Evolutionary conservation across 2,797 vertebrate genomes (phyloP), one percentile per base, ranked within the genome.

Genomic region (Catharus ustulatus): DNA sequence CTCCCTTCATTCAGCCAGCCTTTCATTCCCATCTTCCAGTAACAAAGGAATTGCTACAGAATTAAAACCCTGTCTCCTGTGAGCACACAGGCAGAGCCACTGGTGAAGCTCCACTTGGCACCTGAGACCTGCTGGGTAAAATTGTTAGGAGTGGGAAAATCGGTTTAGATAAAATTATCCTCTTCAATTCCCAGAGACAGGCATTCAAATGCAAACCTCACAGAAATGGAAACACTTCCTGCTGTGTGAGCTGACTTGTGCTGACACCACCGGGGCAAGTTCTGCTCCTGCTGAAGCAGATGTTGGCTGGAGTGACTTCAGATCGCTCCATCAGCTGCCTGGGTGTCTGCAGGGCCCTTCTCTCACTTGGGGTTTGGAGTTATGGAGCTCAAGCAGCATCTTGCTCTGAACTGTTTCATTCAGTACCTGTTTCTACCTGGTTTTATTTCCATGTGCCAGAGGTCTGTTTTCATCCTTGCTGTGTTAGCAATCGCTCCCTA

Each of bases 31-130:
- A 0, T 93, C 59, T 46, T 84, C 38, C 74, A 40, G 45, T 57
- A 64, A 91, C 80, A 82, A 95, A 95, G 92, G 86, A 92, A 91
- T 94, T 87, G 86, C 75, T 83, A 90, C 84, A 81, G 76, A 96
- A 94, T 89, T 85, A 90, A 75, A 93, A 93, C 77, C 52, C 26
- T 36, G 9, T 83, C 78, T 93, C 63, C 72, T 62, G 72, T 2
- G 8, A 87, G 38, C 66, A 85, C 16, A 16, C 40, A 75, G 74
- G 45, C 81, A 64, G 76, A 87, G n/a, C 42, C 42, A 55, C 81
- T 27, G 22, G 64, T 38, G 84, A 62, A 64, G 72, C 43, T 79
- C 24, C 42, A 20, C 27, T 64, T 10, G 0, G 34, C 74, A 76
- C 79, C 77, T 84, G 87, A 79, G 80, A 84, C 64, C 68, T 76